Base-by-base conservation (phyloP, 1,140 invertebrate genomes). In the Rhizoglyphus robini region DNA sequence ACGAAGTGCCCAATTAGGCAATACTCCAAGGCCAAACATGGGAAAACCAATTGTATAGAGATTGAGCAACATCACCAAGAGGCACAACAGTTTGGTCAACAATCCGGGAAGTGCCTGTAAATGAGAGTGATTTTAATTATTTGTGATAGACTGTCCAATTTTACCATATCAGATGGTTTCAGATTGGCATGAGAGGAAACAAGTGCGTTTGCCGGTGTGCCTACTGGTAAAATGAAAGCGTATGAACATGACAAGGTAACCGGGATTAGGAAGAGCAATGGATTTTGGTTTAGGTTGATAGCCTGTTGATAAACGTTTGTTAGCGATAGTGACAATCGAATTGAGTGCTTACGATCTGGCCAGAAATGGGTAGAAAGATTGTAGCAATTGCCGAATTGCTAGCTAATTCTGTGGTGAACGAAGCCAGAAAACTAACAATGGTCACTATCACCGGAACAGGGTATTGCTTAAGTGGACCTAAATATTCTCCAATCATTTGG, bases 351-450 rank as follows among this genome's bases (percentile, higher is more conserved):
- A 84, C 86, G 82, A 90, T 83, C 74, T 88, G 83, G 32, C 84
- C 83, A 31, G 89, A 73, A 2, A 90, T 85, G 1, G 88, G 88
- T 57, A 90, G 73, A 46, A 90, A 81, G 13, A 88, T 84, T 71
- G 88, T 89, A n/a, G 87, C 87, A 25, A 88, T 84, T 25, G 88
- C 88, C 0, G 88, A 84, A 73, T 90, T 91, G 11, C 85, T 87
- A 0, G 86, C 86, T 71, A 91, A 85, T 74, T 90, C 88, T 0
- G 88, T 90, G 34, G 88, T 73, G 60, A 83, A 76, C 59, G 67
- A 81, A 71, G 68, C 81, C 75, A 68, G 79, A 3, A 76, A 32
- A 47, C 74, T 75, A 11, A 79, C 68, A n/a, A 78, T 69, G 0
- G 76, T 65, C 1, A 77, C 70, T 23, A 79, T 73, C 2, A 72